phyloP scores from a whole-genome alignment of 2,113 vertebrate genomes.

The Ameiurus melas region DNA sequence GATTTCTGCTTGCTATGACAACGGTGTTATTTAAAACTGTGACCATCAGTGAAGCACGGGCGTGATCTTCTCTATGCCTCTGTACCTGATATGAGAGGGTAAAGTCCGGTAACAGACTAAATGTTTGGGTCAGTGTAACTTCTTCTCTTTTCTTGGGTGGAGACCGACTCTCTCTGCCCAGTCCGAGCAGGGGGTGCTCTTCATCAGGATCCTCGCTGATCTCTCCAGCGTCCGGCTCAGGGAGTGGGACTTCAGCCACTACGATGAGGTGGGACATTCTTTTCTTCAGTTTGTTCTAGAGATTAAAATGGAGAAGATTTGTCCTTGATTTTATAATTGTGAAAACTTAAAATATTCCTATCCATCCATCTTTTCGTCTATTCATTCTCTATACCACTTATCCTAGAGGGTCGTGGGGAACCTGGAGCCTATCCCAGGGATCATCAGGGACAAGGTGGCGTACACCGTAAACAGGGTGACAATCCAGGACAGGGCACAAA shows the following conservation, averaged over 20 bases:
- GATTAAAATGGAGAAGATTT: slow-evolving; percentile 6
- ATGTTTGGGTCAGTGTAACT: slow-evolving; percentile 60
- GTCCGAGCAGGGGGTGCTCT: slow-evolving; percentile 66
- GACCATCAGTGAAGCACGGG: neutral
- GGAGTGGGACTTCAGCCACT: slow-evolving; percentile 55
- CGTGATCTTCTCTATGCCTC: neutral
- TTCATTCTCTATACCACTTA: too few relatives aligned
- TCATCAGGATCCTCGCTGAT: slow-evolving; percentile 58
- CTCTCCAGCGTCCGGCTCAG: slow-evolving; percentile 38
- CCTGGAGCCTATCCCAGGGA: too few relatives aligned
- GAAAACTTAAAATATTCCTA: neutral
- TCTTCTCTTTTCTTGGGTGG: slow-evolving; percentile 51
- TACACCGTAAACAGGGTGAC: too few relatives aligned
- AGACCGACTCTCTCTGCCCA: slow-evolving; percentile 20
- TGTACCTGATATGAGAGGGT: slow-evolving; percentile 66
- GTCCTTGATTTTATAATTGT: neutral
- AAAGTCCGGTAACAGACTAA: slow-evolving; percentile 68
- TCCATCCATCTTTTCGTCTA: neutral
- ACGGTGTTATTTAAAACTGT: neutral
- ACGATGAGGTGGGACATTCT: slow-evolving; percentile 71
- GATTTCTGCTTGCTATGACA: neutral
- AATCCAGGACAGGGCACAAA: too few relatives aligned
- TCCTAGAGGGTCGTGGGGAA: too few relatives aligned
- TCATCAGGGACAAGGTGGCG: too few relatives aligned
- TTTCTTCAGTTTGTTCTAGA: slow-evolving; percentile 68